A percentile compares a stretch with the other conserved stretches of the same genome.
Conservation (phyloP, 1,140 invertebrate species). For the Orussus abietinus region DNA sequence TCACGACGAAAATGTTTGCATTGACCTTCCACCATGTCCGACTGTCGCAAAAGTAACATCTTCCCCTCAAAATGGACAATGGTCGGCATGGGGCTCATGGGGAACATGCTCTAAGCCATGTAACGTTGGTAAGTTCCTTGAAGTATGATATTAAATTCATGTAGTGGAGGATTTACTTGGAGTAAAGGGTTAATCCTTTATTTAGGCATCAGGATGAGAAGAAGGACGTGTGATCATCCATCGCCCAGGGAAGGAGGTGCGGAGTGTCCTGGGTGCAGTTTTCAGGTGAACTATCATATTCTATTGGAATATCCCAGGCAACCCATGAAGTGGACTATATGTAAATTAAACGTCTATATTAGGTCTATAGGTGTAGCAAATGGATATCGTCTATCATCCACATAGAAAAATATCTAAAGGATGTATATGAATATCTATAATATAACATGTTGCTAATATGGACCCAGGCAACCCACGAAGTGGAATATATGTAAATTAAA, state of each 20-base stretch:
- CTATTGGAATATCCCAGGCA: not conserved
- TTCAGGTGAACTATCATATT: conserved; percentile 35
- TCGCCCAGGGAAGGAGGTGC: conserved; percentile 60
- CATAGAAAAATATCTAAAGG: too few species aligned
- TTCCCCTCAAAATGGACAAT: conserved; percentile 66
- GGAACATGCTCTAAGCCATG: conserved; percentile 59
- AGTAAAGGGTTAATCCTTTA: not conserved
- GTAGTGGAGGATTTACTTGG: conserved; percentile 49
- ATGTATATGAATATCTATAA: too few species aligned
- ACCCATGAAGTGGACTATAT: too few species aligned
- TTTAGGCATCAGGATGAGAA: conserved; percentile 48
- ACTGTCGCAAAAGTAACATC: conserved; percentile 54
- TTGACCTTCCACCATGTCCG: conserved; percentile 76
- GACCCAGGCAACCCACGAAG: too few species aligned
- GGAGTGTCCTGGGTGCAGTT: conserved; percentile 65
- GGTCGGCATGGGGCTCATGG: conserved; percentile 74
- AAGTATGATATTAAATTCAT: conserved; percentile 37
- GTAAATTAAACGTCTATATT: too few species aligned
- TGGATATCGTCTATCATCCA: too few species aligned
- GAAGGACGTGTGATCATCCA: conserved; percentile 64
- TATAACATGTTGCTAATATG: too few species aligned
- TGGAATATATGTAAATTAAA: too few species aligned
- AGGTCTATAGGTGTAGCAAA: too few species aligned
- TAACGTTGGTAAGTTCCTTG: conserved; percentile 54
- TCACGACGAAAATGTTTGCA: conserved; percentile 71